phyloP scores from a whole-genome alignment of 2,113 vertebrate genomes.

The Muscicapa adusta region DNA sequence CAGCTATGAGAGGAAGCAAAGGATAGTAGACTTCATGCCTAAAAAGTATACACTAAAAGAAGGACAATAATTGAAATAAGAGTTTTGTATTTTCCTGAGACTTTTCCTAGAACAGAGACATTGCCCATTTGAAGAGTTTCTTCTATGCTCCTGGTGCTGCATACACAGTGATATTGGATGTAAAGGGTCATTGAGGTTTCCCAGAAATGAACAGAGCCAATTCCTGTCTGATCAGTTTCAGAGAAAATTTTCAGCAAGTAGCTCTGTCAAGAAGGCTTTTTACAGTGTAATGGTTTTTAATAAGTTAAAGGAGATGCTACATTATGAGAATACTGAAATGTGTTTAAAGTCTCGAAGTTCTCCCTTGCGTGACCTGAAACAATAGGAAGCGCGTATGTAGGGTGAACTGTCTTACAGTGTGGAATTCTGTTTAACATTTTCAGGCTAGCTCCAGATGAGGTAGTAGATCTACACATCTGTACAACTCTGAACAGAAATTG shows the following conservation, averaged over 20 bases:
- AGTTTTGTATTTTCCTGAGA: not conserved
- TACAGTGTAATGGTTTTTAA: not conserved
- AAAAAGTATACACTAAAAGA: not conserved
- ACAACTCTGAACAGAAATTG: not conserved
- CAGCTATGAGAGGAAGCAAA: not conserved
- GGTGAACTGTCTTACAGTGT: not conserved
- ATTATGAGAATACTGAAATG: not conserved
- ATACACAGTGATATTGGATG: not conserved
- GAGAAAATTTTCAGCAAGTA: not conserved
- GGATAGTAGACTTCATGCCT: not conserved
- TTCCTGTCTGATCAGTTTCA: not conserved
- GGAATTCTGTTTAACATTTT: constrained; percentile 35
- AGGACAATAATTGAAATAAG: not conserved
- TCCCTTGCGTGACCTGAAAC: constrained; percentile 28
- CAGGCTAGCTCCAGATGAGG: constrained; percentile 28
- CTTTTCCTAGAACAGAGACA: not conserved
- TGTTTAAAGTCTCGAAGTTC: not conserved
- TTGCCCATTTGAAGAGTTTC: not conserved
- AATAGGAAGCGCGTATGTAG: not conserved
- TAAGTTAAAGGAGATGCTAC: not conserved
- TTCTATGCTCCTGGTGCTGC: not conserved
- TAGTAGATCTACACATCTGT: constrained; percentile 18
- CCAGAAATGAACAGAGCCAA: not conserved
- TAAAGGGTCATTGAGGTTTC: not conserved
- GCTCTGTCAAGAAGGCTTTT: not conserved